These are phyloP conservation scores for Struthidea cinerea DNA, from an alignment of 2,113 vertebrate genomes.

Conservation along the genomic window DNA sequence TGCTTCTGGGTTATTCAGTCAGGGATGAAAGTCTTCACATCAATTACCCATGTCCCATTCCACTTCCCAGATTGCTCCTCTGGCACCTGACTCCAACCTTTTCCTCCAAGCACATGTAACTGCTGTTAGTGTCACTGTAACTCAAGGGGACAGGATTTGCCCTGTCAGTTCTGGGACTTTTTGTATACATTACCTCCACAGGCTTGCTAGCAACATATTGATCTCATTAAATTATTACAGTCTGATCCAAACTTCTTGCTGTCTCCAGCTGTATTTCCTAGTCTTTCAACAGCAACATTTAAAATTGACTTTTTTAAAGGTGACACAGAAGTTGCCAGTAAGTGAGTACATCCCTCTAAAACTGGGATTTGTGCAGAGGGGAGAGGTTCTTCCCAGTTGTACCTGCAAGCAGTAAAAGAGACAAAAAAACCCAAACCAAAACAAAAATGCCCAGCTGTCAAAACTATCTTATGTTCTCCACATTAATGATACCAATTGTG, in stretches of 20 bases:
- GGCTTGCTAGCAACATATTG: not conserved
- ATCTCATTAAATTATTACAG: not conserved
- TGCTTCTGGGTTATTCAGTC: not conserved
- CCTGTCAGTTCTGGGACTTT: not conserved
- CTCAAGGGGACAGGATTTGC: not conserved
- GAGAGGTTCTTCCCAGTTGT: not conserved
- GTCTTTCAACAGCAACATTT: not conserved
- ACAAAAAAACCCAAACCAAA: not conserved
- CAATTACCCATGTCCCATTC: not conserved
- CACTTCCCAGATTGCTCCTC: not conserved
- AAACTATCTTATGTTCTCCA: not conserved
- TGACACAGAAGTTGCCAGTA: not conserved
- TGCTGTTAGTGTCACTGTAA: not conserved
- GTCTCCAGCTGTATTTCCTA: not conserved
- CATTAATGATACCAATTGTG: not conserved
- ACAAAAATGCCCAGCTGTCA: not conserved
- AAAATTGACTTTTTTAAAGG: not conserved
- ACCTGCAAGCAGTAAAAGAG: not conserved
- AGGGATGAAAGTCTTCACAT: not conserved
- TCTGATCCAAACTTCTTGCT: not conserved
- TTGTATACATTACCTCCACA: not conserved
- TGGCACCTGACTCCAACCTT: not conserved
- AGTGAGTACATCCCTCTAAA: not conserved
- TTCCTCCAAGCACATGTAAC: not conserved
- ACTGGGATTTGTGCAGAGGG: not conserved